A percentile compares a stretch with the other conserved stretches of the same genome.
phyloP scores from a whole-genome alignment of 2,888 invertebrate genomes.

The Bombylius major region DNA sequence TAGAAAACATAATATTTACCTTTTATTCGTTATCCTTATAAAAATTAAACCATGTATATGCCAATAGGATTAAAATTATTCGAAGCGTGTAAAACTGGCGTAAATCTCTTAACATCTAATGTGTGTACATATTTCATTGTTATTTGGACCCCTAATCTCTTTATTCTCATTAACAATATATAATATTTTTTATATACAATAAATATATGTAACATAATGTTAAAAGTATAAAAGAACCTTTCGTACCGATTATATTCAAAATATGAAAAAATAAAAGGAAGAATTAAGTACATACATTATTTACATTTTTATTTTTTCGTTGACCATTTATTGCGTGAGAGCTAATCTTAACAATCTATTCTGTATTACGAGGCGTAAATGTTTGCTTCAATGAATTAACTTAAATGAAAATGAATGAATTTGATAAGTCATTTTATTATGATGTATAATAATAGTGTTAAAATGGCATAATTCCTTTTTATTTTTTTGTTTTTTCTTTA shows the following conservation, averaged over 20 bases:
- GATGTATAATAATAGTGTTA: no score
- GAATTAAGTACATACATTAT: neutral
- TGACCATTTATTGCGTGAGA: constrained; percentile 13
- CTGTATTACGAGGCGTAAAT: neutral
- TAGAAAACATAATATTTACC: no score
- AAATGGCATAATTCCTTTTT: no score
- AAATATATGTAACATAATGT: no score
- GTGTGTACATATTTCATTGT: constrained; percentile 14
- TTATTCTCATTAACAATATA: neutral
- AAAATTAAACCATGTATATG: neutral
- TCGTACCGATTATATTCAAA: no score
- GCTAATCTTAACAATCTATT: constrained; percentile 8
- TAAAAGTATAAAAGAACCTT: no score
- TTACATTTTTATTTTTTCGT: neutral
- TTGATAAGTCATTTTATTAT: constrained; percentile 1
- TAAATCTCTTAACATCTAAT: constrained; percentile 15
- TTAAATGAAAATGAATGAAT: constrained; percentile 9
- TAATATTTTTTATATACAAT: no score
- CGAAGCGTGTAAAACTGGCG: constrained; percentile 15
- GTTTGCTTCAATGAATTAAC: constrained; percentile 4
- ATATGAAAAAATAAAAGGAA: no score
- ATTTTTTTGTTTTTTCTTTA: no score
- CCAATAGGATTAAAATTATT: constrained; percentile 15
- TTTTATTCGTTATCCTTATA: no score
- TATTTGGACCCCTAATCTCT: constrained; percentile 6